These are phyloP conservation scores for Labrus mixtus DNA, from an alignment of 2,113 vertebrate genomes.

Conservation along the genomic window DNA sequence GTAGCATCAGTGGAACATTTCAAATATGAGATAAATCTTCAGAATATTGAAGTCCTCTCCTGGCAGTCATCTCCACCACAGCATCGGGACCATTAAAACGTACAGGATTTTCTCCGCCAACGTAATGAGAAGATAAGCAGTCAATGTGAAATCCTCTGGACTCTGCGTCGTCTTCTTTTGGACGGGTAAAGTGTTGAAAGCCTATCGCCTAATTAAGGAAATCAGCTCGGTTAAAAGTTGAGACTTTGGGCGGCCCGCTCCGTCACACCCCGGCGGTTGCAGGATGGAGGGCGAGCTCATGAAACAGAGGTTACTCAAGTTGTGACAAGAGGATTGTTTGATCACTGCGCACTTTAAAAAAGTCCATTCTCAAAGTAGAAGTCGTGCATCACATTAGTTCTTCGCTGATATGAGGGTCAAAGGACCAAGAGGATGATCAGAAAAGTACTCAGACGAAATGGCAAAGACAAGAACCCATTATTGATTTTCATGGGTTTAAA, in stretches of 20 bases:
- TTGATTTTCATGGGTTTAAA: conserved; percentile 6
- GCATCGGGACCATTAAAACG: conserved; percentile 66
- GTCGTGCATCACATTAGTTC: background rate
- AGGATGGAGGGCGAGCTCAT: conserved; percentile 18
- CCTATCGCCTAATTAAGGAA: conserved; percentile 73
- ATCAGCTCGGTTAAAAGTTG: conserved; percentile 18
- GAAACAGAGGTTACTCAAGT: conserved; percentile 40
- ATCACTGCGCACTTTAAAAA: conserved; percentile 10
- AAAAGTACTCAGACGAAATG: background rate
- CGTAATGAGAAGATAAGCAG: conserved; percentile 79
- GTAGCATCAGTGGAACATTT: conserved; percentile 49
- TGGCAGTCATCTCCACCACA: conserved; percentile 42
- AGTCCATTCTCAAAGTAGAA: background rate
- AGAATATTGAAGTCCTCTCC: conserved; percentile 60
- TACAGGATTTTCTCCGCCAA: conserved; percentile 62
- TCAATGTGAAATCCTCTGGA: conserved; percentile 61
- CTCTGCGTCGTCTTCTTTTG: background rate
- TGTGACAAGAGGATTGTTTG: conserved; percentile 32
- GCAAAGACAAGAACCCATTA: background rate
- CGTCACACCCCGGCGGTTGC: conserved; percentile 51
- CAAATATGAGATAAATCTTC: conserved; percentile 62
- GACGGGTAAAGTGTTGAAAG: conserved; percentile 46
- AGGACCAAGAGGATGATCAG: background rate
- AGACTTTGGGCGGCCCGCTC: conserved; percentile 28
- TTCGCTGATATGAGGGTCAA: conserved; percentile 20